A percentile compares a stretch with the other conserved stretches of the same genome.
phyloP scores from a whole-genome alignment of 1,140 invertebrate genomes.

The Spodoptera frugiperda region DNA sequence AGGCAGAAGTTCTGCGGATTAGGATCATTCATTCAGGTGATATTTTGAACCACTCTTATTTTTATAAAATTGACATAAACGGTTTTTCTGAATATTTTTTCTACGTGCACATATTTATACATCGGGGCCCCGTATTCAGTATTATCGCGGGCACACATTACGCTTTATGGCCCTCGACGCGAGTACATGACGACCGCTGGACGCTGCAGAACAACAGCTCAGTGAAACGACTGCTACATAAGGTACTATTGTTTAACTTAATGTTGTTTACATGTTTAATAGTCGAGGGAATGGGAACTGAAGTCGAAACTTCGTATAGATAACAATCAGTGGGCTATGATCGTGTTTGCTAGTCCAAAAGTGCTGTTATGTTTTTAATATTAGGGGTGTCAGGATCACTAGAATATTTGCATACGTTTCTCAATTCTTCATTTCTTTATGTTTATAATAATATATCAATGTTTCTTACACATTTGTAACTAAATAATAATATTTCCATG shows the following conservation, averaged over 20 bases:
- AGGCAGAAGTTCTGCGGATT: too few relatives aligned
- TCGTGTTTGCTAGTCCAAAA: too few relatives aligned
- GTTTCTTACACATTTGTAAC: too few relatives aligned
- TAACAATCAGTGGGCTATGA: too few relatives aligned
- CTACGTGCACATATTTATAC: not conserved
- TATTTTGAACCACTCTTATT: too few relatives aligned
- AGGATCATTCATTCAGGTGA: too few relatives aligned
- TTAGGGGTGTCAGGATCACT: too few relatives aligned
- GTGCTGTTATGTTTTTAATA: too few relatives aligned
- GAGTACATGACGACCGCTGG: constrained; percentile 29
- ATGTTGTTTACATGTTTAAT: constrained; percentile 25
- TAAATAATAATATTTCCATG: too few relatives aligned
- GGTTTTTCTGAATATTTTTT: not conserved
- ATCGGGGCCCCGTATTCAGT: constrained; percentile 31
- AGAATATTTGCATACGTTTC: too few relatives aligned
- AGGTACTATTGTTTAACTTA: constrained; percentile 22
- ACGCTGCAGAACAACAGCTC: not conserved
- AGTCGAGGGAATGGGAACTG: not conserved
- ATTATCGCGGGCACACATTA: constrained; percentile 42
- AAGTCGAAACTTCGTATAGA: not conserved
- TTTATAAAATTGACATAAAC: not conserved
- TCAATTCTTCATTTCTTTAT: too few relatives aligned
- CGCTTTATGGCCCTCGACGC: constrained; percentile 39
- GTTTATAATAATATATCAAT: too few relatives aligned
- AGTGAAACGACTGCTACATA: constrained; percentile 12